Evolutionary conservation across 2,888 invertebrate species (phyloP).

Genomic region (Cephus rjabovi): DNA sequence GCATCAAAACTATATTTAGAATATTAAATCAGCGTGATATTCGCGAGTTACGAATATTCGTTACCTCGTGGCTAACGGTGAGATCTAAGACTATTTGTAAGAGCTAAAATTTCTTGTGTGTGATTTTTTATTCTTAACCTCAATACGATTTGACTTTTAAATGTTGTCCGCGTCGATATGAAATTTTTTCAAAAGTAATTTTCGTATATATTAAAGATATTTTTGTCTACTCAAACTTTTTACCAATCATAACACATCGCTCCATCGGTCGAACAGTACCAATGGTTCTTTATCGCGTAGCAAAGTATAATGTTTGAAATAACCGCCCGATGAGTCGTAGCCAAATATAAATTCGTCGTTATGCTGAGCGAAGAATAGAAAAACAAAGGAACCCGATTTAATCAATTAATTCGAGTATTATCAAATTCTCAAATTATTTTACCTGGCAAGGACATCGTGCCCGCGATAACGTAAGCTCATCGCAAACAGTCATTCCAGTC

Average conservation of each 20-base stretch:
- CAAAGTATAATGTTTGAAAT: background rate
- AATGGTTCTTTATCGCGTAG: background rate
- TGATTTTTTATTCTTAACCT: background rate
- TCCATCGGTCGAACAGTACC: background rate
- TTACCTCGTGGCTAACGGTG: background rate
- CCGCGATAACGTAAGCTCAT: constrained; percentile 21
- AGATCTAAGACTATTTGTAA: background rate
- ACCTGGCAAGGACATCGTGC: constrained; percentile 18
- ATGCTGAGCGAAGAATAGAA: background rate
- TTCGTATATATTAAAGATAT: background rate
- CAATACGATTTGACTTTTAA: background rate
- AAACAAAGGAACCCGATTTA: background rate
- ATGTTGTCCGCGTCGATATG: background rate
- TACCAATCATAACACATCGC: background rate
- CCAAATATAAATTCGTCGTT: background rate
- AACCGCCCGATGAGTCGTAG: background rate
- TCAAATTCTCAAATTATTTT: background rate
- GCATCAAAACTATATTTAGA: constrained; percentile 39
- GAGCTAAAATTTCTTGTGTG: background rate
- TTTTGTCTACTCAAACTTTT: background rate
- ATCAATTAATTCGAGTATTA: background rate
- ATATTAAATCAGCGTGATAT: constrained; percentile 7
- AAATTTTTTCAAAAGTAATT: background rate
- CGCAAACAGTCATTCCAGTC: constrained; percentile 1
- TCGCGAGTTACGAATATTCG: background rate